Percentiles rank a stretch among this genome's conserved stretches.
These are phyloP conservation scores for Drosophila jambulina DNA, from an alignment of 1,140 invertebrate species.

Conservation along the genomic window DNA sequence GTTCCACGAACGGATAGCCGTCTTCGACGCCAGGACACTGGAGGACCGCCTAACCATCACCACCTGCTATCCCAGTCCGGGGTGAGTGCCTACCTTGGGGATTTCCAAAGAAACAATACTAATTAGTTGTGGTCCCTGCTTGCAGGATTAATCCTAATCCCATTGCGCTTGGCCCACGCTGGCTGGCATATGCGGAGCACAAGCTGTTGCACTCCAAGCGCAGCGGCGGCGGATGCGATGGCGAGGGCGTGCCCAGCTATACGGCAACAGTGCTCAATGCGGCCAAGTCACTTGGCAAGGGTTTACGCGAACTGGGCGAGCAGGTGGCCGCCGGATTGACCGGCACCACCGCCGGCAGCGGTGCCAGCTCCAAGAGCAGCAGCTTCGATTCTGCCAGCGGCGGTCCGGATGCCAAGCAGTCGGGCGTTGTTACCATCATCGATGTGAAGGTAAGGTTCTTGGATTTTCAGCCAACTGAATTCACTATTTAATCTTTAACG, in stretches of 20 bases:
- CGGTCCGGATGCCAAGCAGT: slow-evolving; percentile 88
- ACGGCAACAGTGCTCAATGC: slow-evolving; percentile 98
- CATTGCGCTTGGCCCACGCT: slow-evolving; percentile 93
- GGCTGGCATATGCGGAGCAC: slow-evolving; percentile 94
- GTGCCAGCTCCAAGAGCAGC: slow-evolving; percentile 83
- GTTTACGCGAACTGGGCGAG: slow-evolving; percentile 95
- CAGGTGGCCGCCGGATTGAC: slow-evolving; percentile 96
- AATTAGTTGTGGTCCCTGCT: slow-evolving; percentile 40
- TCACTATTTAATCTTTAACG: background rate
- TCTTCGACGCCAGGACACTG: slow-evolving; percentile 95
- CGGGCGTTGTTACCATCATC: slow-evolving; percentile 95
- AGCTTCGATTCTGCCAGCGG: slow-evolving; percentile 77
- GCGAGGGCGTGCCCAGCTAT: slow-evolving; percentile 93
- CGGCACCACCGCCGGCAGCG: slow-evolving; percentile 83
- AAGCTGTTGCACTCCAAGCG: slow-evolving; percentile 92
- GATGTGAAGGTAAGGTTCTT: slow-evolving; percentile 90
- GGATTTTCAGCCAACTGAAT: background rate
- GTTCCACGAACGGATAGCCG: slow-evolving; percentile 95
- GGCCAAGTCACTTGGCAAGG: slow-evolving; percentile 95
- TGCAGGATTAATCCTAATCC: slow-evolving; percentile 93
- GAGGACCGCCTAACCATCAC: slow-evolving; percentile 95
- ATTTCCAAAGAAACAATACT: background rate
- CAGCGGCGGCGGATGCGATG: slow-evolving; percentile 94
- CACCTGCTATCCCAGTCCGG: slow-evolving; percentile 94
- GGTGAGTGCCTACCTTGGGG: slow-evolving; percentile 44